Evolutionary conservation across 2,797 vertebrate genomes (phyloP).

Genomic region (Sternotherus odoratus): DNA sequence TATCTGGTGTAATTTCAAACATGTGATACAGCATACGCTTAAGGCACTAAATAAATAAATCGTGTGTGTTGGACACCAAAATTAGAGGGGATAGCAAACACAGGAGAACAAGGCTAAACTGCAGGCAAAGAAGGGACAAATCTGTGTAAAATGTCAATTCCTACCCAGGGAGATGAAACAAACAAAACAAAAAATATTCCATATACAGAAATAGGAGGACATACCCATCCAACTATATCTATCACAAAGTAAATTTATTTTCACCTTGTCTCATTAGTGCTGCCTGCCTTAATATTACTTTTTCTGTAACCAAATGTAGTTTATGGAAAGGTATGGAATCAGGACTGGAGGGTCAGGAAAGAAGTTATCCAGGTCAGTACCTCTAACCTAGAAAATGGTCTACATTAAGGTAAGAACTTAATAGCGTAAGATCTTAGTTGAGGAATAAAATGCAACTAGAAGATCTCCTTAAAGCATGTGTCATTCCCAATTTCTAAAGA

Average conservation of each 20-base stretch:
- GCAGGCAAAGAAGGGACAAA: neutral
- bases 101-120: neutral
- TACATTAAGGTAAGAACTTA: neutral
- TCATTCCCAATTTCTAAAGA: neutral
- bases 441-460: neutral
- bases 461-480: neutral
- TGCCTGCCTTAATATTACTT: neutral
- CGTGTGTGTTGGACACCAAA: neutral
- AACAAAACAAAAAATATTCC: neutral
- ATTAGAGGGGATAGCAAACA: neutral
- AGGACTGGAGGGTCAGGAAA: neutral
- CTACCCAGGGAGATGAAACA: neutral
- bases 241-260: neutral
- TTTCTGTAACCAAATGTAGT: neutral
- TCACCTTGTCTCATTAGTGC: neutral
- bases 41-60: neutral
- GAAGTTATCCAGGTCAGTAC: neutral
- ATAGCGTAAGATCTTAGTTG: neutral
- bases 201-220: neutral
- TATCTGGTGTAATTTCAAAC: neutral
- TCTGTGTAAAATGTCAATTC: neutral
- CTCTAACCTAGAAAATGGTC: neutral
- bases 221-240: neutral
- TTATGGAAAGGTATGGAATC: neutral
- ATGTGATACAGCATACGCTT: neutral